These are phyloP conservation scores for Sipha maydis DNA, from an alignment of 2,888 invertebrate genomes.

Conservation along the genomic window DNA sequence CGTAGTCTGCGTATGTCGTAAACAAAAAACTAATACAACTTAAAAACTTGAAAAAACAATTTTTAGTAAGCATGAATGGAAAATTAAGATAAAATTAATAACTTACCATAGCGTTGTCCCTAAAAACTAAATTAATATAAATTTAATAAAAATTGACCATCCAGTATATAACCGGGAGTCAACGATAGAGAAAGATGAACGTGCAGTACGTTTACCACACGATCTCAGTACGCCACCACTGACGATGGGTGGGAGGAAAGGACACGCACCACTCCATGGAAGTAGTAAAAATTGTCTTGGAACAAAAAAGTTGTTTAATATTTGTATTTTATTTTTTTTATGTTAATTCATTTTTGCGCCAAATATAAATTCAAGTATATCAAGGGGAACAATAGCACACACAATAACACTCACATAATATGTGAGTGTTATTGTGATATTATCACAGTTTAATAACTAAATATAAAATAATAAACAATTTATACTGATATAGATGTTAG, in stretches of 20 bases:
- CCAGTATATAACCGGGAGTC: background rate
- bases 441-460: too few relatives aligned
- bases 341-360: too few relatives aligned
- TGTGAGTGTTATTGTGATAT: too few relatives aligned
- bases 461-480: too few relatives aligned
- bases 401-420: too few relatives aligned
- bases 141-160: conserved; percentile 43
- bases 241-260: background rate
- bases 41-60: background rate
- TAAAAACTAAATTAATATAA: conserved; percentile 41
- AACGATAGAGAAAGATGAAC: conserved; percentile 40
- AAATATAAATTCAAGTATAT: too few relatives aligned
- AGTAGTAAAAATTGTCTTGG: background rate
- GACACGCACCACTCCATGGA: conserved; percentile 10
- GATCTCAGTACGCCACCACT: conserved; percentile 35
- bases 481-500: too few relatives aligned
- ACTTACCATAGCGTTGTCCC: conserved; percentile 59
- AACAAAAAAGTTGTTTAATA: background rate
- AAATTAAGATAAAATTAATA: background rate
- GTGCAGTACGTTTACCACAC: background rate
- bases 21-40: background rate
- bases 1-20: background rate
- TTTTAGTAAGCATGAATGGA: background rate
- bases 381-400: too few relatives aligned
- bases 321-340: background rate